phyloP scores from a whole-genome alignment of 2,888 invertebrate species.

The Hypercompe scribonia region DNA sequence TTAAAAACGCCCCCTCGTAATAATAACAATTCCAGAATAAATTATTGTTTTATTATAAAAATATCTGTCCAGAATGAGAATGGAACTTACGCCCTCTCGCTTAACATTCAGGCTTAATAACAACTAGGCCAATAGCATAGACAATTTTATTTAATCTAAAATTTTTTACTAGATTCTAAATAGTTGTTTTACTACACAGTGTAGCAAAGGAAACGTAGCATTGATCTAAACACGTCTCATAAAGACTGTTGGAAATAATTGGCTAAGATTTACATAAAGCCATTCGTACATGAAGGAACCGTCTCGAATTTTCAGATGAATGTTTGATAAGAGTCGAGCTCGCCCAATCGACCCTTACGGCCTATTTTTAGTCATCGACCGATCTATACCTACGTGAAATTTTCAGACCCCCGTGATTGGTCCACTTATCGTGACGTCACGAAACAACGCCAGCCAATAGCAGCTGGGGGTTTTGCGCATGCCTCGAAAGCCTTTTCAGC shows the following conservation, averaged over 20 bases:
- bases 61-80: too few relatives aligned
- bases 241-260: conserved; percentile 21
- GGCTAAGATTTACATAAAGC: conserved; percentile 39
- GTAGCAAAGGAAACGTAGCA: not conserved
- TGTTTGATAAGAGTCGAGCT: conserved; percentile 45
- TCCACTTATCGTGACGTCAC: conserved; percentile 75
- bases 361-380: conserved; percentile 84
- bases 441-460: conserved; percentile 70
- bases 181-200: not conserved
- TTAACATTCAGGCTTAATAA: not conserved
- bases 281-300: conserved; percentile 39
- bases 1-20: too few relatives aligned
- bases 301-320: conserved; percentile 49
- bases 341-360: conserved; percentile 55
- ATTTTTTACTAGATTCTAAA: not conserved
- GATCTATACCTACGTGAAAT: conserved; percentile 81
- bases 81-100: not conserved
- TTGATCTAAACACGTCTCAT: conserved; percentile 5
- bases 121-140: not conserved
- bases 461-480: conserved; percentile 68
- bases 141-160: not conserved
- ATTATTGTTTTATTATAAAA: not conserved
- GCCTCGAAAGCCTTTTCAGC: conserved; percentile 68
- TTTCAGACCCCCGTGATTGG: conserved; percentile 78
- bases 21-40: too few relatives aligned